Evolutionary conservation across 2,888 invertebrate genomes (phyloP).

Genomic region (Pasiphila rectangulata): DNA sequence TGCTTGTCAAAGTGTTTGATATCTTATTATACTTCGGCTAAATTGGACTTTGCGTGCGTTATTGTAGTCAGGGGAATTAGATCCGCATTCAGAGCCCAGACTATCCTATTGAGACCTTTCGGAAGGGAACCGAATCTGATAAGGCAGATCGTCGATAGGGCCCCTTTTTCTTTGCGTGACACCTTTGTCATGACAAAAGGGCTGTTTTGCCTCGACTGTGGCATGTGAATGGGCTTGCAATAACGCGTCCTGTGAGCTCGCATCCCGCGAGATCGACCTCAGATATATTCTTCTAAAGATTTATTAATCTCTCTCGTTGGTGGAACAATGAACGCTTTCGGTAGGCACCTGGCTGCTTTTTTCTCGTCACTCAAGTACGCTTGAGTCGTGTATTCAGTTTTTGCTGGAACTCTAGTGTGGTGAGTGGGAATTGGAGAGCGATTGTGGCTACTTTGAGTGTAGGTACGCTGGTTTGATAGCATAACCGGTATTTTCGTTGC

Average conservation of each 20-base stretch:
- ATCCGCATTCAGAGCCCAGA: slow-evolving; percentile 75
- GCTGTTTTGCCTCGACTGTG: slow-evolving; percentile 76
- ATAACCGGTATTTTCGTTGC: slow-evolving; percentile 25
- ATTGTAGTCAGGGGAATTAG: slow-evolving; percentile 76
- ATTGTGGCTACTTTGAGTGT: slow-evolving; percentile 45
- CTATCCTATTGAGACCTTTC: slow-evolving; percentile 78
- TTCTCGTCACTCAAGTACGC: slow-evolving; percentile 63
- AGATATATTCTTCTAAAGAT: slow-evolving; percentile 77
- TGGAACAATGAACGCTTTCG: slow-evolving; percentile 76
- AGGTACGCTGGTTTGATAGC: slow-evolving; percentile 31
- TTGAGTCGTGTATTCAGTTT: slow-evolving; percentile 64
- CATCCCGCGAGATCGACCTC: slow-evolving; percentile 77
- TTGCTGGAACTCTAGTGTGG: slow-evolving; percentile 56
- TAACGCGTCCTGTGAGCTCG: slow-evolving; percentile 75
- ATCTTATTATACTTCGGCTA: slow-evolving; percentile 56
- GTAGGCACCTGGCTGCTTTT: slow-evolving; percentile 78
- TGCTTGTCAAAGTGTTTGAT: slow-evolving; percentile 52
- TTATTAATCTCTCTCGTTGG: slow-evolving; percentile 76
- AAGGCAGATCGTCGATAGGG: slow-evolving; percentile 78
- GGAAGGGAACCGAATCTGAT: slow-evolving; percentile 80
- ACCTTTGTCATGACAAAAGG: slow-evolving; percentile 80
- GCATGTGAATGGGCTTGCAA: slow-evolving; percentile 80
- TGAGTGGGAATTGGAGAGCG: slow-evolving; percentile 55
- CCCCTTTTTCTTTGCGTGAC: slow-evolving; percentile 79
- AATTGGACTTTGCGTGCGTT: slow-evolving; percentile 70